phyloP scores from a whole-genome alignment of 1,140 invertebrate species.

The Orchesella cincta region DNA sequence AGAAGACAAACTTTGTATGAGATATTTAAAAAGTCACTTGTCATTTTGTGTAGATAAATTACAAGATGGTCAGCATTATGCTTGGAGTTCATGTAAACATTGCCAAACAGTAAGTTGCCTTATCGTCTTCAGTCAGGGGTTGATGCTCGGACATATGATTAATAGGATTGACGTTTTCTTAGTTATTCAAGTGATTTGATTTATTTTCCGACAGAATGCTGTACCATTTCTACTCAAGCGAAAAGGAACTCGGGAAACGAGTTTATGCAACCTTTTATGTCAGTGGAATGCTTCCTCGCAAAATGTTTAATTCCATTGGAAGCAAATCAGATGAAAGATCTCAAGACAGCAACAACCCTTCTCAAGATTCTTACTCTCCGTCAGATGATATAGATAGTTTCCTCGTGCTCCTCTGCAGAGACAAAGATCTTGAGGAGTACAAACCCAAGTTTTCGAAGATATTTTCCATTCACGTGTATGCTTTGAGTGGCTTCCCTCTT shows the following conservation, averaged over 20 bases:
- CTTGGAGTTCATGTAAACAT: constrained; percentile 50
- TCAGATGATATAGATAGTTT: constrained; percentile 11
- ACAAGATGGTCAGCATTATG: constrained; percentile 47
- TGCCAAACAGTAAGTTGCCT: constrained; percentile 49
- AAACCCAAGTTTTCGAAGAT: constrained; percentile 34
- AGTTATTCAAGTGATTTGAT: not conserved
- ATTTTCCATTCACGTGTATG: constrained; percentile 44
- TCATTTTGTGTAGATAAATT: constrained; percentile 45
- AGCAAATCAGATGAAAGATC: not conserved
- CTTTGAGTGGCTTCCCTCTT: not conserved
- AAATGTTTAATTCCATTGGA: not conserved
- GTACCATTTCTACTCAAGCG: constrained; percentile 35
- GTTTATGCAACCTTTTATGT: constrained; percentile 43
- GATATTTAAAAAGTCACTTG: not conserved
- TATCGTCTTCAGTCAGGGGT: not conserved
- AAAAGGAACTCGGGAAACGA: constrained; percentile 34
- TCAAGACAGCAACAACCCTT: not conserved
- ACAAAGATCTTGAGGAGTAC: constrained; percentile 27
- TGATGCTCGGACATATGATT: not conserved
- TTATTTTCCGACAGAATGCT: constrained; percentile 48
- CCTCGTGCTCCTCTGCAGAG: constrained; percentile 33
- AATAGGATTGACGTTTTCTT: not conserved
- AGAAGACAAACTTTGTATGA: not conserved
- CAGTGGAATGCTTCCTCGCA: constrained; percentile 30
- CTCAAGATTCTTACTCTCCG: not conserved